Evolutionary conservation across 1,140 invertebrate species (phyloP), one percentile per base, ranked within the genome.

Genomic region (Drosophila quadrilineata): DNA sequence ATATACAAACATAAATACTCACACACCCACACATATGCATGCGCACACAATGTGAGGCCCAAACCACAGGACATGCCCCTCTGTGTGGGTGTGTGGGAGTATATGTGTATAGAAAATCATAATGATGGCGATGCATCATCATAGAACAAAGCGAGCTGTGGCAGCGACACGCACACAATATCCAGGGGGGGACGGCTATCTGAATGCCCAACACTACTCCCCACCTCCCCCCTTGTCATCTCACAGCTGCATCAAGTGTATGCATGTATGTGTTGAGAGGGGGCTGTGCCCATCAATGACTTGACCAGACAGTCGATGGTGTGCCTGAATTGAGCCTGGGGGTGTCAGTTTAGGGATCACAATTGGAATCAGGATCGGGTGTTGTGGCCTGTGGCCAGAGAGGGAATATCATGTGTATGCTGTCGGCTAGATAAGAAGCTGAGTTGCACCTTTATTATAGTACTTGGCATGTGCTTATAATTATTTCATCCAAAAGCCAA

Each of bases 81-180:
- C 14, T 21, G 17, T 26, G n/a, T 24, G 14, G 16, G 14, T 40
- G 6, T 38, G 6, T 31, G 43, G 19, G 10, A 49, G 16, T 19
- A 9, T 21, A 17, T 16, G 54, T 75, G 65, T 76, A 76, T 76
- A 66, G 73, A 85, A 82, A 85, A 85, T 84, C 77, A 84, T 84
- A 84, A 84, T 84, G 77, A 84, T 80, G 79, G 75, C 73, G 77
- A 84, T 84, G 77, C 79, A 84, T 82, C 77, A 82, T 82, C 73
- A 49, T 66, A 77, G 73, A 82, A 84, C 77, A 84, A 84, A 84
- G 65, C 35, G 45, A 50, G 28, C 58, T 56, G 36, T 67, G 57
- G 64, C 58, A 54, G 69, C 79, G 77, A 82, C 77, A 82, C 77
- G 77, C 79, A 84, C 79, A 85, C 74, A 85, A 52, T 66, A 45